phyloP scores from a whole-genome alignment of 2,797 vertebrate species.

The Coccyzus lansbergi region DNA sequence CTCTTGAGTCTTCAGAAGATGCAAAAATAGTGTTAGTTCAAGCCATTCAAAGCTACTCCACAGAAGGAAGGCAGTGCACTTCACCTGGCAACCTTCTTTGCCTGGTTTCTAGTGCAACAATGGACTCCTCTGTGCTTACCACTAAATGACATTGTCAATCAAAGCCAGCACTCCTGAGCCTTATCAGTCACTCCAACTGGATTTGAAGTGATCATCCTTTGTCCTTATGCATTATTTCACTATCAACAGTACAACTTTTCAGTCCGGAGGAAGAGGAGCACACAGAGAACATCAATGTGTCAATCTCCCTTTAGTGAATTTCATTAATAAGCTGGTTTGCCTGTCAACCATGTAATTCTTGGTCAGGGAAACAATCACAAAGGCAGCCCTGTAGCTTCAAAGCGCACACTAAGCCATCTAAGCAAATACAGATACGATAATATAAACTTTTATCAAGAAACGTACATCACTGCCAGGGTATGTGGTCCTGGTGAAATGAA shows the following conservation, averaged over 20 bases:
- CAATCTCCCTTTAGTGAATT: neutral
- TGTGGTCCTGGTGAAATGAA: neutral
- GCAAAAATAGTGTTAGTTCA: conserved; percentile 33
- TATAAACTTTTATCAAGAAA: neutral
- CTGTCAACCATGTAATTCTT: neutral
- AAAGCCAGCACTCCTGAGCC: conserved; percentile 49
- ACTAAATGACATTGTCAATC: conserved; percentile 59
- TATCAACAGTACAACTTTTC: neutral
- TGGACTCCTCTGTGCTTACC: conserved; percentile 43
- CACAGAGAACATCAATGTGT: neutral
- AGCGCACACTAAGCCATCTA: neutral
- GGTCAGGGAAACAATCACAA: neutral
- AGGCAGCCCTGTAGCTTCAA: neutral
- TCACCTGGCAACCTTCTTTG: conserved; percentile 28
- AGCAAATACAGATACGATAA: neutral
- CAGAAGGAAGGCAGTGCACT: neutral
- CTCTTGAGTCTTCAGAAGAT: conserved; percentile 38
- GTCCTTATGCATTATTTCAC: neutral
- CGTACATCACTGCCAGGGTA: neutral
- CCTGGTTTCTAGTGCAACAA: conserved; percentile 33
- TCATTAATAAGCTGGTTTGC: neutral
- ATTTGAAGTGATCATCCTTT: conserved; percentile 33
- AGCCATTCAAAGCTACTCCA: neutral
- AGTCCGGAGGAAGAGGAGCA: neutral
- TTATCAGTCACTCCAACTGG: conserved; percentile 26